Conservation (phyloP, 2,888 invertebrate species). For the Aricia artaxerxes region DNA sequence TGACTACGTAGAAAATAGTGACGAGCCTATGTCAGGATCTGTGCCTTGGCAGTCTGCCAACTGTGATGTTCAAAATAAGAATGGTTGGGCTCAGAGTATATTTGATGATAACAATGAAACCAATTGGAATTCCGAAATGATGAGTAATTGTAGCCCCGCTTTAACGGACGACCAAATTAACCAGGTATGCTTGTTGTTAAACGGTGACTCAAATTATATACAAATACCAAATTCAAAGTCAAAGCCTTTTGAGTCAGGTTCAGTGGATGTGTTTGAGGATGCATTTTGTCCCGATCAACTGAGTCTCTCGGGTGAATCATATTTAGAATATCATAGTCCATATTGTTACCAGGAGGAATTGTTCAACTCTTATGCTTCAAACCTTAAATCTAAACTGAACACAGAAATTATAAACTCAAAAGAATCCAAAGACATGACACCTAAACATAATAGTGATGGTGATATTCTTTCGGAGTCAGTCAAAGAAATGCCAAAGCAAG, state of each 20-base stretch:
- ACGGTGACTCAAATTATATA: conserved; percentile 46
- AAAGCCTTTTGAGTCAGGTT: conserved; percentile 55
- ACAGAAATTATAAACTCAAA: conserved; percentile 46
- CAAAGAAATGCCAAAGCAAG: not conserved
- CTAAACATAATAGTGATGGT: conserved; percentile 35
- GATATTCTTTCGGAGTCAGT: not conserved
- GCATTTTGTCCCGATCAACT: conserved; percentile 64
- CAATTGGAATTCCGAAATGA: conserved; percentile 55
- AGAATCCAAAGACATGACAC: not conserved
- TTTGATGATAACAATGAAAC: conserved; percentile 45
- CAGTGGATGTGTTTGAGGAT: conserved; percentile 66
- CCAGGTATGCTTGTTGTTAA: conserved; percentile 55
- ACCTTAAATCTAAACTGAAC: conserved; percentile 51
- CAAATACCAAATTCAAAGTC: conserved; percentile 43
- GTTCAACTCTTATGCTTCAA: conserved; percentile 51
- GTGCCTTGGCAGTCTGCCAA: conserved; percentile 60
- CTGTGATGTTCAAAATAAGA: conserved; percentile 60
- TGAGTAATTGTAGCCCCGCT: conserved; percentile 52
- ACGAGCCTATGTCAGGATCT: conserved; percentile 51
- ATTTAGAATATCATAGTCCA: conserved; percentile 54
- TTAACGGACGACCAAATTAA: conserved; percentile 62
- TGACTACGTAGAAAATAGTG: conserved; percentile 37
- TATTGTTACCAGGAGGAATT: conserved; percentile 50
- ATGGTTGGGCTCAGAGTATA: conserved; percentile 52
- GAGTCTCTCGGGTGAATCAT: conserved; percentile 50